phyloP scores from a whole-genome alignment of 2,113 vertebrate species.

The Equus przewalskii region DNA sequence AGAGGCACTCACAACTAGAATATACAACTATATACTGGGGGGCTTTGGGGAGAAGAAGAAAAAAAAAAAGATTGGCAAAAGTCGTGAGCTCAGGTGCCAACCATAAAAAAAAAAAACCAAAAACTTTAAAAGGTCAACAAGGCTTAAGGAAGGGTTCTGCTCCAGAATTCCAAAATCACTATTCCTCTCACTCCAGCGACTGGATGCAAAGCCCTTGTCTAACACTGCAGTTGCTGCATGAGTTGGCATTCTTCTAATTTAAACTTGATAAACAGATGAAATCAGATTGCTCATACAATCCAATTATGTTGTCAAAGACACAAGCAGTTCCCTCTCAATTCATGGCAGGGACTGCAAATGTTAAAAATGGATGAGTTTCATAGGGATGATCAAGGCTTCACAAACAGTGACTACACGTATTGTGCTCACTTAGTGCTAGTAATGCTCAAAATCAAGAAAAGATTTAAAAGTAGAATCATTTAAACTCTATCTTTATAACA shows the following conservation, averaged over 20 bases:
- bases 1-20: too few relatives aligned
- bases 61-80: too few relatives aligned
- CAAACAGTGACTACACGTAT: not conserved
- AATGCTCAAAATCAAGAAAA: not conserved
- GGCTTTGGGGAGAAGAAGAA: too few relatives aligned
- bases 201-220: not conserved
- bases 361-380: not conserved
- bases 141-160: not conserved
- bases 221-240: not conserved
- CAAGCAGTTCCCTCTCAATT: not conserved
- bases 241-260: constrained; percentile 65
- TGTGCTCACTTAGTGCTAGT: not conserved
- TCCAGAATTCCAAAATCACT: not conserved
- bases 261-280: not conserved
- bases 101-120: too few relatives aligned
- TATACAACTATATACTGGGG: too few relatives aligned
- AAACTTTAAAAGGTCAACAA: not conserved
- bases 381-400: not conserved
- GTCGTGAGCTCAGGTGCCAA: too few relatives aligned
- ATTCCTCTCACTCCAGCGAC: not conserved
- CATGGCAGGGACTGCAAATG: not conserved
- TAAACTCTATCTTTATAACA: not conserved
- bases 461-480: not conserved
- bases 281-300: not conserved
- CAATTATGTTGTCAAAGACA: not conserved